Conservation (phyloP, 1,140 invertebrate species). For the Chlorops oryzae region DNA sequence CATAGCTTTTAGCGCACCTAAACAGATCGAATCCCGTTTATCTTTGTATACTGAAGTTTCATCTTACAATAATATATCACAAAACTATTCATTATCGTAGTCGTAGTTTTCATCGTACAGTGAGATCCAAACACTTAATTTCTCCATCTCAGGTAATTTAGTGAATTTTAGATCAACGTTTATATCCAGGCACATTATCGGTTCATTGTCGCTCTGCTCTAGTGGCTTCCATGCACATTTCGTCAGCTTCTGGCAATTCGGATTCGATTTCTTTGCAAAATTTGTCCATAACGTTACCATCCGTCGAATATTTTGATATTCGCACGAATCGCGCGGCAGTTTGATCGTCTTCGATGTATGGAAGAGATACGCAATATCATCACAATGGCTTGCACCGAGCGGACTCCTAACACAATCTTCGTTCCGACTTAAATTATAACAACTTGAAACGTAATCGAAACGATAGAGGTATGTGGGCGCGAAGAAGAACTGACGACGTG, state of each 20-base stretch:
- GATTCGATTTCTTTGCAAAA: slow-evolving; percentile 45
- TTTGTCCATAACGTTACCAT: slow-evolving; percentile 49
- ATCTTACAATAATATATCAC: no score
- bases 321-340: slow-evolving; percentile 34
- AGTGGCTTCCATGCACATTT: slow-evolving; percentile 24
- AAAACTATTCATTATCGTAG: no score
- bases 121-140: slow-evolving; percentile 43
- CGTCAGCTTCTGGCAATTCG: slow-evolving; percentile 26
- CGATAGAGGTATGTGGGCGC: slow-evolving; percentile 48
- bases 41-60: no score
- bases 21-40: no score
- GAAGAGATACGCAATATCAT: slow-evolving; percentile 61
- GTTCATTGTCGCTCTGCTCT: slow-evolving; percentile 18
- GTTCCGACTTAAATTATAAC: slow-evolving; percentile 33
- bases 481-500: slow-evolving; percentile 16
- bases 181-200: slow-evolving; percentile 47
- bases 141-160: slow-evolving; percentile 43
- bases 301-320: slow-evolving; percentile 45
- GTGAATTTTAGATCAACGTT: slow-evolving; percentile 32
- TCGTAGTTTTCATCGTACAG: no score
- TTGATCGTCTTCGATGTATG: slow-evolving; percentile 47
- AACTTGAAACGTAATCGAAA: slow-evolving; percentile 45
- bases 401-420: slow-evolving; percentile 37
- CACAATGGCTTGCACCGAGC: slow-evolving; percentile 55
- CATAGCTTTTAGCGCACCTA: no score